Base-by-base conservation (phyloP, 2,797 vertebrate genomes). In the Aldrovandia affinis region DNA sequence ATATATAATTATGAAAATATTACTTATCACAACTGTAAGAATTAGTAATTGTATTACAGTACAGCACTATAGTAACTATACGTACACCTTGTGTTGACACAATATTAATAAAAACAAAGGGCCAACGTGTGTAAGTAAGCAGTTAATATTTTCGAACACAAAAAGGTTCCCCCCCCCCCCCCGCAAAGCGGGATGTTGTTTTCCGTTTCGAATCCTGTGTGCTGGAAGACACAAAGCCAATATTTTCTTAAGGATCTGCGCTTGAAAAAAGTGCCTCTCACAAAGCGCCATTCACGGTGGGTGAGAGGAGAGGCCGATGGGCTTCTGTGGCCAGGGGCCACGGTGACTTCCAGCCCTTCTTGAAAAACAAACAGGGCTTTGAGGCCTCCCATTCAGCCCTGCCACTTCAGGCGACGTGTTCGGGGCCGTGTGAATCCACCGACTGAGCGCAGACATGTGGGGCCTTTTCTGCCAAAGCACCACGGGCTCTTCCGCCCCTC, bases 331-430 rank as follows among this genome's bases (percentile, higher is more conserved):
- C 83, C 52, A 28, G 63, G n/a, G 63, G 36, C 59, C 82, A n/a
- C 80, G 39, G 61, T 44, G 50, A 83, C 79, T 85, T 78, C 57
- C 77, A 81, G 79, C 80, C 39, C 80, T 80, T 84, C 59, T 70
- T 47, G 18, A 50, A 59, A 83, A 83, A 88, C 85, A 82, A 83
- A 83, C 80, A 83, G 65, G 83, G 83, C 83, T 85, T 54, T 80
- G 80, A 86, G 90, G 83, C 85, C 7, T 88, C 85, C 80, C 84
- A 88, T 90, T 91, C 87, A 91, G 57, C 59, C 88, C 88, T 86
- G 89, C 89, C 54, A 39, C 65, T 79, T 65, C 33, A 77, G 63
- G 25, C 81, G 20, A 61, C 86, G 88, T 0, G 81, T 81, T 82
- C 83, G 52, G 78, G 86, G 83, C 42, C 82, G 85, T 86, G 86